Base-by-base conservation (phyloP, 2,113 vertebrate genomes). In the Camelus dromedarius region DNA sequence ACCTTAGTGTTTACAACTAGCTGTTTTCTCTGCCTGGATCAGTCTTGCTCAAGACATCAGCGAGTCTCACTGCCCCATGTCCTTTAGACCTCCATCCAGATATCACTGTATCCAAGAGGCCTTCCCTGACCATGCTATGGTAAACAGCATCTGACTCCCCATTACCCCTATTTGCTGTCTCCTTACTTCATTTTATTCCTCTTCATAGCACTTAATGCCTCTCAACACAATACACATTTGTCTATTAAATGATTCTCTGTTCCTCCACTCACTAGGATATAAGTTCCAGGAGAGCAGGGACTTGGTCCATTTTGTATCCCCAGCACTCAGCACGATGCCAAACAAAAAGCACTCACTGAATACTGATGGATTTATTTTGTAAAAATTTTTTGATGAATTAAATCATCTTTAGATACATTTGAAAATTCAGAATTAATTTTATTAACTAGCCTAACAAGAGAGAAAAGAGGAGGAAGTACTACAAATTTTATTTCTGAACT, bases 341-440 rank as follows among this genome's bases (percentile, higher is more conserved):
- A 91, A 22, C 35, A 76, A 15, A 56, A 4, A 72, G 52, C 20
- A 75, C 3, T 56, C 26, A 46, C 6, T 96, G 54, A 48, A 12
- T 13, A 52, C 20, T 52, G 42, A 85, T 75, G 16, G 12, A 22
- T 32, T 80, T 66, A 89, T 10, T 86, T 62, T 77, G 84, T 30
- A 84, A 93, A 18, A 93, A 70, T 22, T 20, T n/a, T 81, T 14
- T n/a, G 22, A 52, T 30, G 12, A 88, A 77, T 54, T 88, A 91
- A 42, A 18, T 80, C 12, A 89, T 70, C 28, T 69, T n/a, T 69
- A 56, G 12, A 62, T 12, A 69, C 19, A n/a, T 92, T 56, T 56
- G 92, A 26, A 84, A 52, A 73, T 62, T 91, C 60, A 82, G 52
- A 83, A 82, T 84, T 77, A 62, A 42, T 87, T 73, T 70, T 28